Evolutionary conservation across 2,888 invertebrate genomes (phyloP).

Genomic region (Pyrrhia umbra): DNA sequence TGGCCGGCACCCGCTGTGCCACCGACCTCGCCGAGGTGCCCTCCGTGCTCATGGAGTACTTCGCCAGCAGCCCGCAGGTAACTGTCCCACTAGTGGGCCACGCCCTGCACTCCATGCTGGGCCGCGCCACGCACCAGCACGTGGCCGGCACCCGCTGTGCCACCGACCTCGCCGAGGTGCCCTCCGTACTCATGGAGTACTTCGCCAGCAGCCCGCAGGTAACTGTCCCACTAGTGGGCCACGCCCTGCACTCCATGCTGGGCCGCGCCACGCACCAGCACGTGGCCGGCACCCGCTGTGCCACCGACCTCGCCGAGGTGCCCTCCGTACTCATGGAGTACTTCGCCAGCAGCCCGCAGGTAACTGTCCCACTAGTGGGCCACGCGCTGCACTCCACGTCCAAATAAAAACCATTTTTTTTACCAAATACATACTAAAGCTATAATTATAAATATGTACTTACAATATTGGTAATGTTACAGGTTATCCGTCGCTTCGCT

Average conservation of each 20-base stretch:
- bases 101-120: conserved; percentile 89
- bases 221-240: conserved; percentile 24
- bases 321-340: conserved; percentile 99
- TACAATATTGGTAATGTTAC: conserved; percentile 10
- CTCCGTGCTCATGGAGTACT: conserved; percentile 99
- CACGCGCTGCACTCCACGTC: neutral
- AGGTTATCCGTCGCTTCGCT: conserved; percentile 96
- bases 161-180: conserved; percentile 97
- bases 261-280: conserved; percentile 99
- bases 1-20: conserved; percentile 97
- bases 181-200: conserved; percentile 99
- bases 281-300: conserved; percentile 98
- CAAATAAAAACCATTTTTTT: no score
- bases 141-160: conserved; percentile 98
- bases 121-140: conserved; percentile 99
- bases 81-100: conserved; percentile 26
- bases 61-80: conserved; percentile 95
- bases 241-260: conserved; percentile 83
- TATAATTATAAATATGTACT: neutral
- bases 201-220: conserved; percentile 96
- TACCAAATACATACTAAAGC: no score
- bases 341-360: conserved; percentile 96
- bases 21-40: conserved; percentile 98
- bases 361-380: conserved; percentile 37
- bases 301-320: conserved; percentile 96